Evolutionary conservation across 2,113 vertebrate genomes (phyloP).

Genomic region (Mirza zaza): DNA sequence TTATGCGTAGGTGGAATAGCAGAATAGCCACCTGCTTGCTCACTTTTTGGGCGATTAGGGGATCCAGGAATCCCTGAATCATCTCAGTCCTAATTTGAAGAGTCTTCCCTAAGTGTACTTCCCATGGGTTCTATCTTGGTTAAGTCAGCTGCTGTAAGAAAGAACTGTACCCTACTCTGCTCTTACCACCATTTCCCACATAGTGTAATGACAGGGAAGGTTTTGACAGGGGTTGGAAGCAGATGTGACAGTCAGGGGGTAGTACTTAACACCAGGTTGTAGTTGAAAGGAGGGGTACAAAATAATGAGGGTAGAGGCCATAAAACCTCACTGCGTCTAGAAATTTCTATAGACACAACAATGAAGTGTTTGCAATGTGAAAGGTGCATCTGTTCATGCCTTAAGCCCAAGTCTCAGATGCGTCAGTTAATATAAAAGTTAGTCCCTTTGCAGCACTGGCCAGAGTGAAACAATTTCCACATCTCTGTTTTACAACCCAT

Average conservation of each 20-base stretch:
- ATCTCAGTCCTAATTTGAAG: background rate
- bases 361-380: background rate
- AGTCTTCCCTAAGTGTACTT: background rate
- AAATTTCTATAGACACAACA: background rate
- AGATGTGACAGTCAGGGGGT: background rate
- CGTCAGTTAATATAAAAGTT: background rate
- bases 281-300: background rate
- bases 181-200: background rate
- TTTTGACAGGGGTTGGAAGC: background rate
- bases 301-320: background rate
- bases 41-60: background rate
- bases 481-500: background rate
- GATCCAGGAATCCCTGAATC: background rate
- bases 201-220: background rate
- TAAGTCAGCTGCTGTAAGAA: background rate
- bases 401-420: background rate
- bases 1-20: conserved; percentile 39
- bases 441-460: background rate
- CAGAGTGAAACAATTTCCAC: background rate
- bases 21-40: conserved; percentile 35
- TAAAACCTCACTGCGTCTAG: background rate
- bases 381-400: background rate
- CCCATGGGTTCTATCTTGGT: background rate
- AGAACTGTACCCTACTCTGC: background rate
- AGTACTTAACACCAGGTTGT: background rate